Base-by-base conservation (phyloP, 64 coral and sea anemone species). In the Pocillopora verrucosa region DNA sequence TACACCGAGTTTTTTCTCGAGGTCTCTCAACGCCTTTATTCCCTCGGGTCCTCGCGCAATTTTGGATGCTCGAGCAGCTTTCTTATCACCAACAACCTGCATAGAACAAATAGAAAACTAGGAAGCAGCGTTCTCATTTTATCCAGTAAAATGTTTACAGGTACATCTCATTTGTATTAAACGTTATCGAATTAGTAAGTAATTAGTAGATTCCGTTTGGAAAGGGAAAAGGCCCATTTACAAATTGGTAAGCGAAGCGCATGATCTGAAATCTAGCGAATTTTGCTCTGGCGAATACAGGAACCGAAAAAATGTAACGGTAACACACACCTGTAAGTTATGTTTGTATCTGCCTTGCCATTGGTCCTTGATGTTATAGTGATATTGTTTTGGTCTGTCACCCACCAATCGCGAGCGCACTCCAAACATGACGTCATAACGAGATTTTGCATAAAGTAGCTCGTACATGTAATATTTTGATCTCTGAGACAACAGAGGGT, bases 311-410 rank as follows among this genome's bases (percentile, higher is more conserved):
- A 20, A 10, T 20, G 6, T 58, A 59, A 24, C 36, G 16, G 51
- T 56, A 19, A 22, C 26, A 85, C 82, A 4, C 9, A 85, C 82
- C 82, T 67, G 15, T 22, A 85, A 38, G 3, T 16, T 85, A 34
- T 58, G 16, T 26, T 68, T 57, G 41, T n/a, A 85, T 26, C 19
- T 85, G 58, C 82, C 82, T 72, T 85, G 82, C 82, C 82, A 85
- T 69, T 85, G 61, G 67, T 72, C 82, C 16, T 72, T 37, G 26
- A 85, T 34, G 30, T 65, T 68, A 25, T 85, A 85, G 16, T 85
- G 61, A 85, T 45, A 85, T 11, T 26, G 19, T 6, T 26, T 57
- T 2, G 77, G 77, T 15, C 59, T 79, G 26, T 69, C 37, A 17
- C 22, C 67, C 17, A 85, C 82, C 36, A 34, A n/a, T n/a, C n/a